Conservation (phyloP, 2,888 invertebrate genomes). For the Peribatodes rhomboidaria region DNA sequence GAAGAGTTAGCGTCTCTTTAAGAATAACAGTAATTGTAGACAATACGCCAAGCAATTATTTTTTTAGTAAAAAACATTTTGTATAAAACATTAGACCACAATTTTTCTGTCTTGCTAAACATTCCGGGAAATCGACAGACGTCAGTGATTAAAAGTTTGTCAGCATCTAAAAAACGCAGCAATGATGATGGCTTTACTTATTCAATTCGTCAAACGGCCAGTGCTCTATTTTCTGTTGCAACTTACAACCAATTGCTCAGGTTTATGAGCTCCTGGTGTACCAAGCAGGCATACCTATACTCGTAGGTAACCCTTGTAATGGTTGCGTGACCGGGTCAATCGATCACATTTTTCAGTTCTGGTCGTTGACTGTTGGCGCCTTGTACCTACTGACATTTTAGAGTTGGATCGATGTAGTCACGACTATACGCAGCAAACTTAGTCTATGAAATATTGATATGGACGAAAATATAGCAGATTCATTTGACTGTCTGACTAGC, state of each 20-base stretch:
- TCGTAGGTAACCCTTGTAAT: constrained; percentile 4
- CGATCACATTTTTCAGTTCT: constrained; percentile 26
- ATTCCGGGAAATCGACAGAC: too few species aligned
- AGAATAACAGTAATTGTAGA: too few species aligned
- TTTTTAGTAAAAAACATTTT: too few species aligned
- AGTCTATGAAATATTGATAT: not conserved
- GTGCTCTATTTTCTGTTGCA: not conserved
- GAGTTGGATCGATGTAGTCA: constrained; percentile 22
- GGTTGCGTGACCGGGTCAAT: constrained; percentile 30
- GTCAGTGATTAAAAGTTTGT: too few species aligned
- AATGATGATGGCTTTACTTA: too few species aligned
- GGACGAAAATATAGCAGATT: not conserved
- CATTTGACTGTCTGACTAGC: too few species aligned
- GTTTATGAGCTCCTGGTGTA: not conserved
- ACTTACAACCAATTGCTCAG: not conserved
- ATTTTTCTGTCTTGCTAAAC: too few species aligned
- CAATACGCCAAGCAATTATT: too few species aligned
- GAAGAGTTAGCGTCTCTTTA: too few species aligned
- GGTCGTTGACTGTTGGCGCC: constrained; percentile 13
- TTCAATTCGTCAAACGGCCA: not conserved
- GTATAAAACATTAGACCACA: too few species aligned
- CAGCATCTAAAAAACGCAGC: too few species aligned
- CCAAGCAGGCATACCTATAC: not conserved
- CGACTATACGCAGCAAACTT: not conserved
- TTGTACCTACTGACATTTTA: constrained; percentile 19